Evolutionary conservation across 2,113 vertebrate species (phyloP), one percentile per base, ranked within the genome.

Genomic region (Arizona elegans): DNA sequence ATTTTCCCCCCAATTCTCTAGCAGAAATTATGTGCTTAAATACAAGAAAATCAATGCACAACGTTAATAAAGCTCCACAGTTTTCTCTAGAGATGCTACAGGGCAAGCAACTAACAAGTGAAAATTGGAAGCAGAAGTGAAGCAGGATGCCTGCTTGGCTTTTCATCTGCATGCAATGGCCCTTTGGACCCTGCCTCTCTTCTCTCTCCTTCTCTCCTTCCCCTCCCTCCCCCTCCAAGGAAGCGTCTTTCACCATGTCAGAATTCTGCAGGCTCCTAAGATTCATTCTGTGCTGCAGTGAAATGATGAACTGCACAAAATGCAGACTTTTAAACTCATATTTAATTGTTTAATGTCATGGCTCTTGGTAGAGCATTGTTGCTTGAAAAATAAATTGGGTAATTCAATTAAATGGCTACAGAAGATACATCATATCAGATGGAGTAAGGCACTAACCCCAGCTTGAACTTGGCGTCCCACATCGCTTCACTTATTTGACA

Each of bases 301-400:
- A 97, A 98, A 98, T 98, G 97, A 98, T 98, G 97, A 98, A 98
- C 98, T 98, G 98, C 98, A 98, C 97, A 98, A 98, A 99, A 98
- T 97, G 97, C 97, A 98, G 97, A 98, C 98, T 99, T 99, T 99
- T 98, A 99, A 98, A 99, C 98, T 98, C 97, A 96, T 98, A 98
- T 98, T 98, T 99, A 99, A 99, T 99, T 99, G 98, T 99, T 98
- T 99, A 98, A 98, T 98, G 98, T 99, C 98, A 99, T 98, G 98
- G 98, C 98, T 99, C 98, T 98, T 98, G 98, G 98, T 98, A 98
- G 98, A 98, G 98, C 98, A 98, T 99, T 99, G 98, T 99, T 99
- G 99, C 99, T 98, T 99, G 98, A 99, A 99, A 99, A 99, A 99
- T 99, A 99, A 99, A 99, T 99, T 99, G 98, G 98, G 98, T 99